These are phyloP conservation scores for Drosophila leontia DNA, from an alignment of 1,140 invertebrate species.

Conservation along the genomic window DNA sequence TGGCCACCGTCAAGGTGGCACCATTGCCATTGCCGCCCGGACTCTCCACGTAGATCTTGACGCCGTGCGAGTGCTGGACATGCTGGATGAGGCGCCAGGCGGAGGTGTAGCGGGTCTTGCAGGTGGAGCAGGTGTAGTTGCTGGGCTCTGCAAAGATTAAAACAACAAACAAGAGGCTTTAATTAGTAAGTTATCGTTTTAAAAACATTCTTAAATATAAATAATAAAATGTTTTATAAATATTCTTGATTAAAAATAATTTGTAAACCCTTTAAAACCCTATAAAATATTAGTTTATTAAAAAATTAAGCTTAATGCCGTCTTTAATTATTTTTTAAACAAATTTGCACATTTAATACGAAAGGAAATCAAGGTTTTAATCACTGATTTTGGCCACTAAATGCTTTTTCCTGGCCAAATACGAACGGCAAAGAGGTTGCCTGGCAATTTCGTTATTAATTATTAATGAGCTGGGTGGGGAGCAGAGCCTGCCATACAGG, in stretches of 20 bases:
- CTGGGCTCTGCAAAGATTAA: slow-evolving; percentile 93
- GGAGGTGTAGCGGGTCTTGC: slow-evolving; percentile 94
- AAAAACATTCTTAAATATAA: neutral
- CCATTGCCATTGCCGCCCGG: slow-evolving; percentile 20
- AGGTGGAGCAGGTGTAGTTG: slow-evolving; percentile 97
- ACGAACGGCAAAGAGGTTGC: slow-evolving; percentile 9
- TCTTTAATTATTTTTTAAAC: neutral
- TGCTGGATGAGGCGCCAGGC: slow-evolving; percentile 98
- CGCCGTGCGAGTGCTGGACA: slow-evolving; percentile 96
- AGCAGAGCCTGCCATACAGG: neutral
- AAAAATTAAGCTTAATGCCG: neutral
- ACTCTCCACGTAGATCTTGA: slow-evolving; percentile 95
- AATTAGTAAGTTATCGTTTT: slow-evolving; percentile 27
- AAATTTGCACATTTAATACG: neutral
- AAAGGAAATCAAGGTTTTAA: neutral
- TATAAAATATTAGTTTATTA: slow-evolving; percentile 16
- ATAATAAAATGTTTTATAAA: neutral
- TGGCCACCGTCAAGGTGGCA: slow-evolving; percentile 69
- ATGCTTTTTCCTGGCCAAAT: slow-evolving; percentile 1
- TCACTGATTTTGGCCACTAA: neutral
- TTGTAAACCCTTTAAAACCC: no score
- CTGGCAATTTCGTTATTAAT: slow-evolving; percentile 72
- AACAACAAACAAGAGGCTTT: slow-evolving; percentile 20
- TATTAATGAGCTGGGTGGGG: slow-evolving; percentile 57
- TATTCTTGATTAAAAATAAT: no score